A percentile compares a stretch with the other conserved stretches of the same genome.
Conservation (phyloP, 2,888 invertebrate species). For the Athalia circularis region DNA sequence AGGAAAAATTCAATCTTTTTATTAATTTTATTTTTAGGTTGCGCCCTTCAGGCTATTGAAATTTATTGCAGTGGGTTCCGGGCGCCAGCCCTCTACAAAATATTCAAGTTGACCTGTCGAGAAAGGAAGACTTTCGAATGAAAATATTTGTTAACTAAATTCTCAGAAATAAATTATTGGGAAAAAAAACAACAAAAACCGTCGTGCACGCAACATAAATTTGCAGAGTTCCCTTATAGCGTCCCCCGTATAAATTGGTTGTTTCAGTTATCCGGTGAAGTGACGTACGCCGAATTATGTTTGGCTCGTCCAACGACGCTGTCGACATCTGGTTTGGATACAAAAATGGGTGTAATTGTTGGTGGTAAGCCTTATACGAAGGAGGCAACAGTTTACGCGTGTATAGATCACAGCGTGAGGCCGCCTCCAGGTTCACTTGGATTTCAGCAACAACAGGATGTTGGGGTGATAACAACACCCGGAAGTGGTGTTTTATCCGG, state of each 20-base stretch:
- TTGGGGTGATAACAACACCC: constrained; percentile 22
- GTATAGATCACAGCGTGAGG: constrained; percentile 82
- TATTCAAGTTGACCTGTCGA: no score
- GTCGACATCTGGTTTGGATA: constrained; percentile 68
- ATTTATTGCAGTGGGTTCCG: no score
- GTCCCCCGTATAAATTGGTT: constrained; percentile 27
- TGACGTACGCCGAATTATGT: constrained; percentile 80
- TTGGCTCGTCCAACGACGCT: constrained; percentile 77
- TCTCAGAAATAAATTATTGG: not conserved
- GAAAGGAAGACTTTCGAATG: no score
- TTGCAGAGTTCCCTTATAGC: not conserved
- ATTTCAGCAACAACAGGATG: constrained; percentile 24
- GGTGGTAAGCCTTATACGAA: constrained; percentile 77
- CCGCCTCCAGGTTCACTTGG: constrained; percentile 66
- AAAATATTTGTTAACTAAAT: not conserved
- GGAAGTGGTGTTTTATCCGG: constrained; percentile 43
- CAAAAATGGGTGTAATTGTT: constrained; percentile 70
- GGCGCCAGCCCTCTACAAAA: no score
- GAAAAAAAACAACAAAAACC: not conserved
- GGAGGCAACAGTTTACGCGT: constrained; percentile 84
- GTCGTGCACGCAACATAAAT: no score
- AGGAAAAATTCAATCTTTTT: no score
- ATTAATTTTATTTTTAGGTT: no score
- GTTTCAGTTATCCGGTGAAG: constrained; percentile 75
- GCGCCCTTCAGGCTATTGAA: no score